Percentiles rank a stretch among this genome's conserved stretches.
Evolutionary conservation across 2,888 invertebrate genomes (phyloP).

Genomic region (Tachystola acroxantha): DNA sequence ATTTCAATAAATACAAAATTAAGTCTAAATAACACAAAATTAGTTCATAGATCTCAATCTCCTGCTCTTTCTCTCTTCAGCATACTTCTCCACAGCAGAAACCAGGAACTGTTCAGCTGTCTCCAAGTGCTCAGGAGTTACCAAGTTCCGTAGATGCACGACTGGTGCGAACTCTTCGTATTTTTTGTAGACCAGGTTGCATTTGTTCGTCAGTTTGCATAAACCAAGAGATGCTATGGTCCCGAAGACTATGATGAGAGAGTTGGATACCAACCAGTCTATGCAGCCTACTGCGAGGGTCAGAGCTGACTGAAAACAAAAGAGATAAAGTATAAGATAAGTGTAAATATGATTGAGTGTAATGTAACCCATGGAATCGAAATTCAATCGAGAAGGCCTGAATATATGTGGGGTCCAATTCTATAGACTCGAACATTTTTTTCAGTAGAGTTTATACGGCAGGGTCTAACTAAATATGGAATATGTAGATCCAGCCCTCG

Average conservation of each 20-base stretch:
- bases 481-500: too few species aligned
- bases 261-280: slow-evolving; percentile 34
- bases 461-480: too few species aligned
- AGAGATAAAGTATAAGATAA: neutral
- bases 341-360: neutral
- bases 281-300: slow-evolving; percentile 25
- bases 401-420: too few species aligned
- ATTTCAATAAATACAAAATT: too few species aligned
- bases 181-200: slow-evolving; percentile 16
- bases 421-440: too few species aligned
- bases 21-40: neutral
- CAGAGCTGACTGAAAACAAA: slow-evolving; percentile 23
- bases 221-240: slow-evolving; percentile 27
- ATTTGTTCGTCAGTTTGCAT: slow-evolving; percentile 35
- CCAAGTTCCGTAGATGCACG: slow-evolving; percentile 51
- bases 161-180: slow-evolving; percentile 25
- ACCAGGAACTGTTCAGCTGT: slow-evolving; percentile 66
- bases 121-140: slow-evolving; percentile 72
- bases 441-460: too few species aligned
- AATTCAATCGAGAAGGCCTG: too few species aligned
- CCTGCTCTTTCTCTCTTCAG: slow-evolving; percentile 18
- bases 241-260: slow-evolving; percentile 26
- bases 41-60: too few species aligned
- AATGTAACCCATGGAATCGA: too few species aligned
- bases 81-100: slow-evolving; percentile 73